Base-by-base conservation (phyloP, 2,113 vertebrate species). In the Indicator indicator region DNA sequence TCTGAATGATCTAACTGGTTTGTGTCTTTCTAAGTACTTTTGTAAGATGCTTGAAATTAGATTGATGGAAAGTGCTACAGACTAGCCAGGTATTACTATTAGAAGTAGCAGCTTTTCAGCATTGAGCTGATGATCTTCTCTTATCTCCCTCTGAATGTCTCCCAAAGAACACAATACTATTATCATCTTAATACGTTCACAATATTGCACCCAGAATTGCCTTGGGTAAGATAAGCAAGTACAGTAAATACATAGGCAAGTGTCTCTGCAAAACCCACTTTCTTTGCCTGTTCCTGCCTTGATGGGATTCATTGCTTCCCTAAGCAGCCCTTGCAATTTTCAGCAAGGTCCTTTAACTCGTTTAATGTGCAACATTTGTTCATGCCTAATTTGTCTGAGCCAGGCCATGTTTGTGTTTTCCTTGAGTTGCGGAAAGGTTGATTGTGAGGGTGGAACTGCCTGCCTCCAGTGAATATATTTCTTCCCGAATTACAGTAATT, bases 281-380 rank as follows among this genome's bases (percentile, higher is more conserved):
- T 89, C 79, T 94, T 69, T 93, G 93, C 75, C 67, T 89, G 44
- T 96, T 95, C 83, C 88, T 94, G 74, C 75, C 70, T 92, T 96
- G 94, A 97, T 96, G 83, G 96, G 63, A 97, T 94, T 95, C 96
- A 88, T 56, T 97, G 89, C 95, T 96, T 97, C 94, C 92, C 94
- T 91, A 96, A 95, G 84, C 96, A 97, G 93, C 88, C 94, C 91
- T 97, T 97, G 91, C 94, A 93, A 97, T 97, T 97, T 97, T 93
- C 96, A 97, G 91, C 96, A 97, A 97, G 97, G 95, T 96, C 96
- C 90, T 97, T 97, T 97, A 97, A 96, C 96, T 98, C 96, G 94
- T 97, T 97, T 97, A 97, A 97, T 96, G 97, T 94, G 90, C 92
- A 98, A 96, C 97, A 96, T 97, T 97, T 98, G 94, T 97, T 97